A percentile compares a stretch with the other conserved stretches of the same genome.
These are phyloP conservation scores for Rhea americana DNA, from an alignment of 2,113 vertebrate species.

Conservation along the genomic window DNA sequence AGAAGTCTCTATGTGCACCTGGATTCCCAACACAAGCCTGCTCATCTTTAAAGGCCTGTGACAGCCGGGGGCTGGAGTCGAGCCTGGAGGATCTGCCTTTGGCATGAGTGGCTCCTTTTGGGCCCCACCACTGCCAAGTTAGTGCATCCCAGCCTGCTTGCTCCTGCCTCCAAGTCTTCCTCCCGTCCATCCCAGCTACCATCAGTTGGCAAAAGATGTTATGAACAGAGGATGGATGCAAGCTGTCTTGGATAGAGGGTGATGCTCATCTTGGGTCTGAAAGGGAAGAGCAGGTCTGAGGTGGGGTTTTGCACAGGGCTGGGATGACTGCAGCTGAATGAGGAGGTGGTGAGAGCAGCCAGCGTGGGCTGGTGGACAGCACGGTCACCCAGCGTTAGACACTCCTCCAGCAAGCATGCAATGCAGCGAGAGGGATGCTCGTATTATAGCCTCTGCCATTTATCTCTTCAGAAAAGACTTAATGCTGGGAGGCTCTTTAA, in stretches of 20 bases:
- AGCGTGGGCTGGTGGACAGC: no score
- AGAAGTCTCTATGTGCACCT: fast-evolving
- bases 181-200: fast-evolving
- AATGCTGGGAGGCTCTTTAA: not conserved
- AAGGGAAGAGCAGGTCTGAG: not conserved
- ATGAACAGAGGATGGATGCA: not conserved
- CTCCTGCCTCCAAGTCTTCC: not conserved
- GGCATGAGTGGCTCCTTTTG: no score
- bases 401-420: fast-evolving
- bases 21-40: fast-evolving
- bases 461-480: not conserved
- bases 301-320: not conserved
- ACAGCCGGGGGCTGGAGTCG: fast-evolving
- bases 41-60: fast-evolving
- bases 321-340: fast-evolving
- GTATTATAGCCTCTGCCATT: not conserved
- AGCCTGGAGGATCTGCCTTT: fast-evolving
- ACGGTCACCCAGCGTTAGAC: not conserved
- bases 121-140: not conserved
- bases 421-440: not conserved
- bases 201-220: not conserved
- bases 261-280: not conserved
- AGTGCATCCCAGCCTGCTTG: not conserved
- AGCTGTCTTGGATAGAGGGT: no score
- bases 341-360: not conserved